phyloP scores from a whole-genome alignment of 2,888 invertebrate genomes.

The Diaprepes abbreviatus region DNA sequence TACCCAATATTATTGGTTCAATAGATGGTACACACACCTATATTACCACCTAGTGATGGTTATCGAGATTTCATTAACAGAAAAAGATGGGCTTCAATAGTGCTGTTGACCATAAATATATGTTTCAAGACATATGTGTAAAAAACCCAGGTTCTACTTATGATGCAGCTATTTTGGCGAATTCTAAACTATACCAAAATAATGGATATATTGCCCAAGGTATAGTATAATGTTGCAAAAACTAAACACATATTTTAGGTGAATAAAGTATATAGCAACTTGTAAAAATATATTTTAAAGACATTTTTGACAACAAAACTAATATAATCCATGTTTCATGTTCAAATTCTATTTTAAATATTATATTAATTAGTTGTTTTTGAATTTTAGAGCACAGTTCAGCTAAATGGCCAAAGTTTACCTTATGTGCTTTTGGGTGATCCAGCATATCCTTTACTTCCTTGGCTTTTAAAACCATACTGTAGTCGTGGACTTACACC shows the following conservation, averaged over 20 bases:
- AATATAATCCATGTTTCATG: neutral
- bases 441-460: conserved; percentile 14
- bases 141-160: conserved; percentile 16
- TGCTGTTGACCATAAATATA: neutral
- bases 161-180: conserved; percentile 9
- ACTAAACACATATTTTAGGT: neutral
- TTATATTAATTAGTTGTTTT: neutral
- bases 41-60: conserved; percentile 17
- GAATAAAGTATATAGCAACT: neutral
- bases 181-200: conserved; percentile 15
- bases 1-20: conserved; percentile 29
- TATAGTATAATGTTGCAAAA: neutral
- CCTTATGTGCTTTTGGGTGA: conserved; percentile 7
- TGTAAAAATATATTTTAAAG: neutral
- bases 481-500: neutral
- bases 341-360: too few relatives aligned
- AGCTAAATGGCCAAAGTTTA: neutral
- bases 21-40: conserved; percentile 29
- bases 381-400: neutral
- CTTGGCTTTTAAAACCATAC: neutral
- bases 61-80: conserved; percentile 17
- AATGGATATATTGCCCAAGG: conserved; percentile 12
- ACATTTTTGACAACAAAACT: too few relatives aligned
- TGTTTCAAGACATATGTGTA: conserved; percentile 1
- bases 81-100: conserved; percentile 46